These are phyloP conservation scores for Leptobrachium leishanense DNA, from an alignment of 2,113 vertebrate genomes.

Conservation along the genomic window DNA sequence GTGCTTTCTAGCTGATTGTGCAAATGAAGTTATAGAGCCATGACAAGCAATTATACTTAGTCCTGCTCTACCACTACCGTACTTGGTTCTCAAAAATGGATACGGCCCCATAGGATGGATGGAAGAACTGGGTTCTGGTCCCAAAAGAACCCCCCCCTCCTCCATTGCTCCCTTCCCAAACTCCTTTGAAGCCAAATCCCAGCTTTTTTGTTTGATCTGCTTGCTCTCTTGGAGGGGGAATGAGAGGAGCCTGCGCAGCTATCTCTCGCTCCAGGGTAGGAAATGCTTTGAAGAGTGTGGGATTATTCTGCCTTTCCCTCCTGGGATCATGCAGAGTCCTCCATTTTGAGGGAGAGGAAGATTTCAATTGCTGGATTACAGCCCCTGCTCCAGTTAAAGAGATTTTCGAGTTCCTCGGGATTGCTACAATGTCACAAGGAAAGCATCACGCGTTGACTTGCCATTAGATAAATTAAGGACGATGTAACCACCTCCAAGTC, in stretches of 20 bases:
- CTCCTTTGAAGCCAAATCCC: conserved; percentile 39
- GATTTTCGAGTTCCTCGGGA: conserved; percentile 34
- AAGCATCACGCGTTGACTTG: conserved; percentile 12
- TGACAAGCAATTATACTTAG: conserved; percentile 29
- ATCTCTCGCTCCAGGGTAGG: conserved; percentile 46
- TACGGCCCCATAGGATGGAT: conserved; percentile 36
- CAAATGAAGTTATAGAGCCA: conserved; percentile 14
- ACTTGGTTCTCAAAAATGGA: background rate
- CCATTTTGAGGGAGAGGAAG: conserved; percentile 22
- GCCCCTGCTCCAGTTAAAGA: conserved; percentile 46
- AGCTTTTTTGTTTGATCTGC: conserved; percentile 35
- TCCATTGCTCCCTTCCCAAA: conserved; percentile 18
- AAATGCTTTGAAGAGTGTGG: conserved; percentile 49
- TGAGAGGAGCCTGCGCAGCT: conserved; percentile 14
- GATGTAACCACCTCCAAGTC: background rate
- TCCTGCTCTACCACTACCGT: background rate
- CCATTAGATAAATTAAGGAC: conserved; percentile 29
- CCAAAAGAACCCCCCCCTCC: conserved; percentile 11
- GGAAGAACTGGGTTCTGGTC: conserved; percentile 32
- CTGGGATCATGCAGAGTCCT: conserved; percentile 37
- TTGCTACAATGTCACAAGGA: conserved; percentile 29
- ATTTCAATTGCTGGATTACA: conserved; percentile 49
- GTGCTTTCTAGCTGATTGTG: background rate
- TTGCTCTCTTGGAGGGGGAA: conserved; percentile 29
- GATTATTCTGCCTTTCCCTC: conserved; percentile 45